Conservation (phyloP, 2,888 invertebrate species). For the Macrosoma leucophasiata region DNA sequence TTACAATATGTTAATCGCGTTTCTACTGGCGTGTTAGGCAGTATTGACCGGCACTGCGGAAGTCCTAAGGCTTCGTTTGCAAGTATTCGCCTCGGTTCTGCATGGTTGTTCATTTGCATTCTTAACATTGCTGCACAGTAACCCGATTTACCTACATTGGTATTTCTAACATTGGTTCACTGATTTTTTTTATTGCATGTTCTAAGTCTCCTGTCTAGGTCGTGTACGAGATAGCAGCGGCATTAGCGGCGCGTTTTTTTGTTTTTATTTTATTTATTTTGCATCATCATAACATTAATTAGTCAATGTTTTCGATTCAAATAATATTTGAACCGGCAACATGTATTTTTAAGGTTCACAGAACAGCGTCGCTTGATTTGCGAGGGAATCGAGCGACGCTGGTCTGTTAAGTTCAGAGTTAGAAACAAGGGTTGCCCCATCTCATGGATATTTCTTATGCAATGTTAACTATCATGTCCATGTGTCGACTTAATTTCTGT, state of each 20-base stretch:
- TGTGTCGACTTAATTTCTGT: conserved; percentile 67
- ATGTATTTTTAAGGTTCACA: conserved; percentile 45
- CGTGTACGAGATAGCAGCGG: conserved; percentile 46
- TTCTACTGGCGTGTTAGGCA: conserved; percentile 30
- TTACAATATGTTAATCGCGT: conserved; percentile 10
- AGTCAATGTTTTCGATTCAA: conserved; percentile 40
- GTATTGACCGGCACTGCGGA: conserved; percentile 41
- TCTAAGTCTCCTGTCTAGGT: conserved; percentile 66
- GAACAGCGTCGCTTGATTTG: conserved; percentile 37
- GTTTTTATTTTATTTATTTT: conserved; percentile 36
- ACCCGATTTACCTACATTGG: conserved; percentile 64
- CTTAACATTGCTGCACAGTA: conserved; percentile 68
- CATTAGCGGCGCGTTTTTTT: conserved; percentile 32
- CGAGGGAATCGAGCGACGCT: conserved; percentile 41
- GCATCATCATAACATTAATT: conserved; percentile 49
- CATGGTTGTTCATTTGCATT: conserved; percentile 73
- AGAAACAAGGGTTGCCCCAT: conserved; percentile 75
- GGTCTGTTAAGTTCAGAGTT: conserved; percentile 44
- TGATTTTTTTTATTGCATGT: conserved; percentile 62
- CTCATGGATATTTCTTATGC: conserved; percentile 71
- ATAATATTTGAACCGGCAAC: conserved; percentile 36
- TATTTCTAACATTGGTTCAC: conserved; percentile 58
- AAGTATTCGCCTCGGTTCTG: conserved; percentile 63
- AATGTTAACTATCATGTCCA: conserved; percentile 72
- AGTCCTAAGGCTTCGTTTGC: conserved; percentile 52